Evolutionary conservation across 2,888 invertebrate genomes (phyloP).

Genomic region (Temnothorax ravouxi): DNA sequence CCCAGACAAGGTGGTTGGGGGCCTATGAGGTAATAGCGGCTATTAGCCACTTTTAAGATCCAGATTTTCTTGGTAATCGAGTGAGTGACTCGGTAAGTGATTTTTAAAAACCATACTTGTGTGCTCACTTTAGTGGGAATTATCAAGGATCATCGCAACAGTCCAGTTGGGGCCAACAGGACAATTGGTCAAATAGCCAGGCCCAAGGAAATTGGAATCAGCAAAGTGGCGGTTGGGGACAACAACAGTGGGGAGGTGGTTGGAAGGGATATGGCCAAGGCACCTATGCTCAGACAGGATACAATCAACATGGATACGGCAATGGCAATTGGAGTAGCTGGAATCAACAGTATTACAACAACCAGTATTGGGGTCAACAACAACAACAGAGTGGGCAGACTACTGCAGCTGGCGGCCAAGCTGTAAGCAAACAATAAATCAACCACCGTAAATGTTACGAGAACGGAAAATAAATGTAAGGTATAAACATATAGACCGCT

Average conservation of each 20-base stretch:
- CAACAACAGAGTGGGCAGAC: constrained; percentile 80
- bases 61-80: background rate
- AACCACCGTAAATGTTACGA: constrained; percentile 78
- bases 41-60: background rate
- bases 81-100: background rate
- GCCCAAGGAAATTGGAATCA: constrained; percentile 73
- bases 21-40: constrained; percentile 72
- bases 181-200: constrained; percentile 76
- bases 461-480: constrained; percentile 82
- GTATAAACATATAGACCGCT: constrained; percentile 65
- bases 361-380: constrained; percentile 84
- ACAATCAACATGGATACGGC: constrained; percentile 80
- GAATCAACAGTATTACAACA: constrained; percentile 85
- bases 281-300: constrained; percentile 75
- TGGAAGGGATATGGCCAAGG: constrained; percentile 82
- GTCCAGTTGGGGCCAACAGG: constrained; percentile 71
- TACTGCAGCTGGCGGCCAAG: constrained; percentile 80
- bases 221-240: constrained; percentile 77
- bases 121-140: constrained; percentile 61
- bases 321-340: constrained; percentile 84
- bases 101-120: background rate
- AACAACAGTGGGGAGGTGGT: constrained; percentile 77
- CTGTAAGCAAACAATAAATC: constrained; percentile 84
- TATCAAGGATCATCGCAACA: constrained; percentile 80
- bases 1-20: constrained; percentile 80